Evolutionary conservation across 1,140 invertebrate genomes (phyloP), one percentile per base, ranked within the genome.

Genomic region (Metopolophium dirhodum): DNA sequence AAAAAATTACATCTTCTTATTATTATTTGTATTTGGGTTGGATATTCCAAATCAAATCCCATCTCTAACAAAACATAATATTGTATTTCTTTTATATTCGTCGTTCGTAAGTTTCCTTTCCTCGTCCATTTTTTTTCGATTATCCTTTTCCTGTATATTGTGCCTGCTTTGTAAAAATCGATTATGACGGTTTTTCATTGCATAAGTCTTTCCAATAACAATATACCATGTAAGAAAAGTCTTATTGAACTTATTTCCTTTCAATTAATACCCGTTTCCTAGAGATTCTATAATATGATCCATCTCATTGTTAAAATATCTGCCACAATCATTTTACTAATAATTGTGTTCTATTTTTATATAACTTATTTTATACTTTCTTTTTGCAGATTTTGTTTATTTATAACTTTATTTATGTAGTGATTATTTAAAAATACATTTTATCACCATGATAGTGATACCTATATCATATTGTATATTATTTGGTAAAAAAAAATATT

Each of bases 11-110:
- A 77, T 77, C 14, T 18, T 35, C 35, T 82, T 82, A n/a, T n/a
- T 37, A 37, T 23, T 83, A 83, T 37, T 8, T 23, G 20, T 83
- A 41, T 83, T 83, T 83, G 35, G 20, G n/a, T 83, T 83, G 18
- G 82, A 23, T 83, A 86, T 26, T 45, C 7, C 30, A 77, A 77
- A 77, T 77, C n/a, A 77, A n/a, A 77, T 77, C n/a, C 0, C 14
- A 77, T 77, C 37, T 26, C 83, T 45, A 86, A 41, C 83, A 26
- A 86, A 45, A 45, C 83, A 86, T 86, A 86, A 45, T 41, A n/a
- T 83, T 45, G 22, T 86, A 86, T 86, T 86, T 86, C 23, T 86
- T 86, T 83, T 86, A 37, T 86, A 37, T 45, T 86, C 22, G 23
- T 86, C 4, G 23, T 3, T 45, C 9, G 45, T 45, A 86, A 86